Conservation (phyloP, 2,888 invertebrate genomes). For the Agrochola lychnidis region DNA sequence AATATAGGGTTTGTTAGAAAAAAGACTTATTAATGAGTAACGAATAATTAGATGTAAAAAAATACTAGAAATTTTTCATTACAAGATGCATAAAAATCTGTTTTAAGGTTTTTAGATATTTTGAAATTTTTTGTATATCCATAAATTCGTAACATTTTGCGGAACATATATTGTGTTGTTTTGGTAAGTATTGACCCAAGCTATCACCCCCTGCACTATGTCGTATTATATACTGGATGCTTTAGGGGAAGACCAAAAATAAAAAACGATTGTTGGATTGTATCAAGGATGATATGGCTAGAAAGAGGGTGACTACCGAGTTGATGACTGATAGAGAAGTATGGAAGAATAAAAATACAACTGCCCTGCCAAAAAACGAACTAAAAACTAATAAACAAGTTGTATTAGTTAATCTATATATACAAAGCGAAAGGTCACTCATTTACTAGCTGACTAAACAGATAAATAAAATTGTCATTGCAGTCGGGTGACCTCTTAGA, state of each 20-base stretch:
- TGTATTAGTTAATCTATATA: too few species aligned
- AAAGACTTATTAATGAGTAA: too few species aligned
- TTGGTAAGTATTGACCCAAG: background rate
- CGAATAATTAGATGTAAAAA: too few species aligned
- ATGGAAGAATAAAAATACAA: background rate
- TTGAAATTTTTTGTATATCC: conserved; percentile 7
- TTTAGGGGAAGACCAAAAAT: background rate
- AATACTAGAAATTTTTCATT: too few species aligned
- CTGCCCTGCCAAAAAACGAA: too few species aligned
- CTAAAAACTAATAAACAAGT: too few species aligned
- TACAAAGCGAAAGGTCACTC: too few species aligned
- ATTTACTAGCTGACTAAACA: too few species aligned
- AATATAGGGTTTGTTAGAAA: too few species aligned
- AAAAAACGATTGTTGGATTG: background rate
- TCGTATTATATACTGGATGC: background rate
- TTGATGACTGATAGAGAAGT: background rate
- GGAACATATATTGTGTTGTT: background rate
- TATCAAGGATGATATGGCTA: background rate
- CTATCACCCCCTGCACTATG: background rate
- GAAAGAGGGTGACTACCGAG: background rate
- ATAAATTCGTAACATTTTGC: conserved; percentile 10
- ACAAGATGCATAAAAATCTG: conserved; percentile 7
- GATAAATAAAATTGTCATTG: too few species aligned
- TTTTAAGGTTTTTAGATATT: conserved; percentile 7
- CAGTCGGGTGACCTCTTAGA: too few species aligned